phyloP scores from a whole-genome alignment of 2,888 invertebrate genomes.

The Deladenus siricidicola region DNA sequence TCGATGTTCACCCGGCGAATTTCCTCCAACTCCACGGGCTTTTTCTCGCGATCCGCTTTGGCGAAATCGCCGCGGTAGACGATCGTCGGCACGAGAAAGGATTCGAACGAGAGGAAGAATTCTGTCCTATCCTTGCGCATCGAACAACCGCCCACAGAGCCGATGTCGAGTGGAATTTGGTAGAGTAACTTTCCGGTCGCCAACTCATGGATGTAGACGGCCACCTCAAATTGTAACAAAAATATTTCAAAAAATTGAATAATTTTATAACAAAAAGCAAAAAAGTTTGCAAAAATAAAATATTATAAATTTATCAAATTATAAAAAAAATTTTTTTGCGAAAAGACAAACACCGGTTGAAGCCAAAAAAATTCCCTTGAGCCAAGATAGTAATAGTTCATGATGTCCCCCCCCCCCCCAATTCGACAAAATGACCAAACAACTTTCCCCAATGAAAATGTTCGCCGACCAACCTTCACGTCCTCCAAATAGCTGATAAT shows the following conservation, averaged over 20 bases:
- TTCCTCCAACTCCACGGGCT: slow-evolving; percentile 61
- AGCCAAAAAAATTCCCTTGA: too few relatives aligned
- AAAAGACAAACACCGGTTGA: too few relatives aligned
- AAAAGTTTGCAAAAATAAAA: neutral
- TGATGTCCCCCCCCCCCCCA: too few relatives aligned
- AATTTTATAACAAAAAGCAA: neutral
- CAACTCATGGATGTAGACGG: slow-evolving; percentile 72
- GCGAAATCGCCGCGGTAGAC: slow-evolving; percentile 82
- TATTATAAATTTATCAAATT: neutral
- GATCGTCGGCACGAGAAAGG: slow-evolving; percentile 79
- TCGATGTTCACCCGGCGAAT: slow-evolving; percentile 71
- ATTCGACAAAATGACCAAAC: neutral
- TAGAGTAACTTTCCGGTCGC: slow-evolving; percentile 66
- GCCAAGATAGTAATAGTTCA: too few relatives aligned
- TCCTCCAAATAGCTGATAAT: slow-evolving; percentile 81
- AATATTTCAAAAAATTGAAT: neutral
- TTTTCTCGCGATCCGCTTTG: slow-evolving; percentile 56
- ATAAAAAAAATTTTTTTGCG: neutral
- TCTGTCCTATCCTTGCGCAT: slow-evolving; percentile 63
- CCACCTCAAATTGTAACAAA: slow-evolving; percentile 64
- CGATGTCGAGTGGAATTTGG: slow-evolving; percentile 61
- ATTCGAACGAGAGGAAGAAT: slow-evolving; percentile 83
- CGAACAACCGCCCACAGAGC: slow-evolving; percentile 75
- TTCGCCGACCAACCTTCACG: slow-evolving; percentile 67
- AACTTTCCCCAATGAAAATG: neutral